Evolutionary conservation across 2,113 vertebrate species (phyloP), one percentile per base, ranked within the genome.

Genomic region (Dipodomys merriami): DNA sequence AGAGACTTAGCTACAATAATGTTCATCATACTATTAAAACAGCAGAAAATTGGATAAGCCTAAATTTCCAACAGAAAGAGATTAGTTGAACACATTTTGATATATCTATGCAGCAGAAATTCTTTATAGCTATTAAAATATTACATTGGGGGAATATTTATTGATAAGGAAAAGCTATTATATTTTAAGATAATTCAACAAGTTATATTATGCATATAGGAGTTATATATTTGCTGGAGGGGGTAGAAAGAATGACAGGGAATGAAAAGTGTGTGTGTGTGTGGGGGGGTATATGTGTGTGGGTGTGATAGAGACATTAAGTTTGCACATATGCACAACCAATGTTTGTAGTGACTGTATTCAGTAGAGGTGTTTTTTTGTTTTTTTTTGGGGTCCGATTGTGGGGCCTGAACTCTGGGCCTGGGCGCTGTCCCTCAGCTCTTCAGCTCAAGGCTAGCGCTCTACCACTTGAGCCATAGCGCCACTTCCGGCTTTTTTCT

Each of bases 31-130:
- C 84, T 93, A 91, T 93, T 95, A 97, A 96, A 96, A 95, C 76
- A 91, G 83, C 93, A 97, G 86, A 96, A 95, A 91, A 96, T 96
- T 95, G 49, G 78, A 97, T 94, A 95, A 94, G 91, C 83, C 71
- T 95, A 91, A 94, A 94, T 93, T 96, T 95, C 84, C 78, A 94
- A 91, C 84, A 91, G 96, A 83, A 93, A 74, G 86, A 93, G 68
- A 97, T 96, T 95, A 95, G 57, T 81, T 86, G 73, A 94, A 96
- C 95, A 94, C 86, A 95, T 95, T 96, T 96, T 95, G 60, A 57
- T 91, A 29, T 93, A 84, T 65, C 69, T 94, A 27, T 85, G 78
- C 81, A 88, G 94, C 57, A 92, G 62, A 95, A 95, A 93, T 94
- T 90, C 77, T 94, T 94, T 76, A 92, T 19, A 93, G 49, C 94